These are phyloP conservation scores for Drosophila neoperkinsi DNA, from an alignment of 2,888 invertebrate species.

Conservation along the genomic window DNA sequence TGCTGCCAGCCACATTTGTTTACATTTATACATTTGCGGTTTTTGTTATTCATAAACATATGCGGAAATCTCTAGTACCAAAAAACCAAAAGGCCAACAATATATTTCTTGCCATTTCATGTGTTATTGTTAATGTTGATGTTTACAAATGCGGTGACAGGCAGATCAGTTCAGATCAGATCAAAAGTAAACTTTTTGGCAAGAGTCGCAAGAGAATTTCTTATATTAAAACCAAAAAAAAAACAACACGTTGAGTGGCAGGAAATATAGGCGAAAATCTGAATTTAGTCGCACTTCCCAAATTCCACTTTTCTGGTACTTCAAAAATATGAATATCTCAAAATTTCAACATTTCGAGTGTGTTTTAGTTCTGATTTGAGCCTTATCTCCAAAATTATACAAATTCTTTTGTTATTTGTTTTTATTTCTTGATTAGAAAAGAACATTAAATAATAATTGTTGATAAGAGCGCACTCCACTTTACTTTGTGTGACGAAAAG, in stretches of 20 bases:
- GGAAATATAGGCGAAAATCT: background rate
- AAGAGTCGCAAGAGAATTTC: background rate
- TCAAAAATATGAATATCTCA: background rate
- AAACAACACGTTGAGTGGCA: background rate
- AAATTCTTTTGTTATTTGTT: background rate
- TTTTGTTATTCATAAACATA: conserved; percentile 40
- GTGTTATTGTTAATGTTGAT: conserved; percentile 23
- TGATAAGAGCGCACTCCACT: background rate
- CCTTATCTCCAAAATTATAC: background rate
- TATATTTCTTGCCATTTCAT: conserved; percentile 15
- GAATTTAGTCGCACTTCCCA: background rate
- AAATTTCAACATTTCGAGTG: background rate
- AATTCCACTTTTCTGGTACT: background rate
- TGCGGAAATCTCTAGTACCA: conserved; percentile 33
- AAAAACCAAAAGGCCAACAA: conserved; percentile 16
- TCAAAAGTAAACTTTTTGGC: conserved; percentile 28
- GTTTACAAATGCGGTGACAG: conserved; percentile 38
- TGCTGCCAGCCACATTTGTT: conserved; percentile 49
- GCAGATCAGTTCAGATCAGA: conserved; percentile 4
- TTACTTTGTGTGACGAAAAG: too few relatives aligned
- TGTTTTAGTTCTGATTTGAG: background rate
- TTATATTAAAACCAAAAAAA: background rate
- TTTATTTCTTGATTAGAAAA: background rate
- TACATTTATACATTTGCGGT: conserved; percentile 52
- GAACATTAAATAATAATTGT: background rate